Percentiles rank a stretch among this genome's conserved stretches.
phyloP scores from a whole-genome alignment of 2,113 vertebrate species.

The Edolisoma coerulescens region DNA sequence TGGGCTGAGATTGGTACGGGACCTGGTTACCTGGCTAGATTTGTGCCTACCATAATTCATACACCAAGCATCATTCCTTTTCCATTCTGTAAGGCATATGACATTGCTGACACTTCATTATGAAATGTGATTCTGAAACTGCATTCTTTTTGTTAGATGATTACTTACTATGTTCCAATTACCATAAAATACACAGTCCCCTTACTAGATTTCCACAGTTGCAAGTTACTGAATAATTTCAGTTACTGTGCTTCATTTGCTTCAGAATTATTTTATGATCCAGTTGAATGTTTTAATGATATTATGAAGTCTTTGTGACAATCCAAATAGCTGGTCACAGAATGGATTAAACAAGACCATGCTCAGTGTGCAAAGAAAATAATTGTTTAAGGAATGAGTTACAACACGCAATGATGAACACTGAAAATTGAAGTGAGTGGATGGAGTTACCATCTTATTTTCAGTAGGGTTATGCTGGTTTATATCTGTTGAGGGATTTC shows the following conservation, averaged over 20 bases:
- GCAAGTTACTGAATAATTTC: constrained; percentile 50
- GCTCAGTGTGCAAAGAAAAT: constrained; percentile 5
- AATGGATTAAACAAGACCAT: constrained; percentile 1
- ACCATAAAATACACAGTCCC: background rate
- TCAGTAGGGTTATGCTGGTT: background rate
- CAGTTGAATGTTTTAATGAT: constrained; percentile 50
- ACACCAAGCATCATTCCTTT: background rate
- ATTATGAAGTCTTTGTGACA: constrained; percentile 41
- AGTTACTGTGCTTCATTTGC: constrained; percentile 51
- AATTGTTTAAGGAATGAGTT: constrained; percentile 4
- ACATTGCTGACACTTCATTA: background rate
- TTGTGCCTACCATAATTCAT: background rate
- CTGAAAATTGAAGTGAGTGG: background rate
- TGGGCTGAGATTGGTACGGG: background rate
- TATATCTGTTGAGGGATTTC: background rate
- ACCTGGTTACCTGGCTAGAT: background rate
- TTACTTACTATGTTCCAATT: constrained; percentile 38
- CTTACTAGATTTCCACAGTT: constrained; percentile 8
- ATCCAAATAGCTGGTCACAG: constrained; percentile 9
- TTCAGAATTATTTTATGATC: constrained; percentile 62
- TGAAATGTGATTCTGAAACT: constrained; percentile 2
- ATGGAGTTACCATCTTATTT: background rate
- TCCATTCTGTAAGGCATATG: background rate
- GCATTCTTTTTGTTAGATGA: background rate
- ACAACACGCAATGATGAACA: background rate